Evolutionary conservation across 2,797 vertebrate genomes (phyloP).

Genomic region (Rallus crepitans): DNA sequence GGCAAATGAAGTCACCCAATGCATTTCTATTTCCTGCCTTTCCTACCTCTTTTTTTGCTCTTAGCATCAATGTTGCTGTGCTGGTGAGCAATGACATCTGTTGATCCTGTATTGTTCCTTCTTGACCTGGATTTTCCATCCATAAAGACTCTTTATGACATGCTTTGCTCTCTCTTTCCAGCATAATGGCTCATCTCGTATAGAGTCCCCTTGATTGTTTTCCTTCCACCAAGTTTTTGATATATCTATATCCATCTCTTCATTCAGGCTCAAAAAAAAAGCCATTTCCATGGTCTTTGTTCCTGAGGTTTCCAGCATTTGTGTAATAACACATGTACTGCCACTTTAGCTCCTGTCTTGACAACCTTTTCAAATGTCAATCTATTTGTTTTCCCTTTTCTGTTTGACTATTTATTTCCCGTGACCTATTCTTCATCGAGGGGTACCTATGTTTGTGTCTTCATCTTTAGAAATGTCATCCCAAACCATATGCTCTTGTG

Average conservation of each 20-base stretch:
- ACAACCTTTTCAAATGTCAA: constrained; percentile 21
- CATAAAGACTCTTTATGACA: neutral
- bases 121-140: neutral
- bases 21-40: neutral
- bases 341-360: neutral
- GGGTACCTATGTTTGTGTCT: neutral
- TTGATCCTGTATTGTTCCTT: neutral
- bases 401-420: neutral
- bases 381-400: neutral
- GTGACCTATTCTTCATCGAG: constrained; percentile 5
- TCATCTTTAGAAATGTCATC: constrained; percentile 24
- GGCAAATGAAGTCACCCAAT: neutral
- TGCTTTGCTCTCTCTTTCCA: neutral
- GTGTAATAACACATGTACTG: neutral
- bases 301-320: neutral
- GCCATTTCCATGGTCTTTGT: rapidly evolving
- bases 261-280: neutral
- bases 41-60: neutral
- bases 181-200: neutral
- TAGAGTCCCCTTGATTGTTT: neutral
- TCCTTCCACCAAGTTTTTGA: neutral
- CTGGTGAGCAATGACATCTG: rapidly evolving
- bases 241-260: neutral
- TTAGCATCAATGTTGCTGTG: neutral
- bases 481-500: neutral